phyloP scores from a whole-genome alignment of 2,797 vertebrate genomes.

The Eidolon dupreanum region DNA sequence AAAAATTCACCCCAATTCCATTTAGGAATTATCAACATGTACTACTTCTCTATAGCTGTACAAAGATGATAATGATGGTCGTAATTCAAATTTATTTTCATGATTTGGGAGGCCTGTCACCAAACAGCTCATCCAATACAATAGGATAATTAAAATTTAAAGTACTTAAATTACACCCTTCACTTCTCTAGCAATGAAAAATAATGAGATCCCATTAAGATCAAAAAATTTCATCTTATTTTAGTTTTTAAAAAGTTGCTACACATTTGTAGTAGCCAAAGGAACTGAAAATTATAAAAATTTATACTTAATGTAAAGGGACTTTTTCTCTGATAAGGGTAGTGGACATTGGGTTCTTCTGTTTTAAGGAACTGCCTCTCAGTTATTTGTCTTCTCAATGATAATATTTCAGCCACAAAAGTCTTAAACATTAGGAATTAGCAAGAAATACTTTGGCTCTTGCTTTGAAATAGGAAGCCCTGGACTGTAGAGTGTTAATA shows the following conservation, averaged over 20 bases:
- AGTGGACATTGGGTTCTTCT: not conserved
- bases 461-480: not conserved
- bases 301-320: constrained; percentile 47
- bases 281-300: not conserved
- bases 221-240: not conserved
- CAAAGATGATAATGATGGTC: constrained; percentile 51
- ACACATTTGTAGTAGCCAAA: not conserved
- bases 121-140: constrained; percentile 28
- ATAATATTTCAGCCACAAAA: constrained; percentile 37
- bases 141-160: constrained; percentile 58
- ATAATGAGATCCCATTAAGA: constrained; percentile 38
- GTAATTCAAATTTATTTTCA: constrained; percentile 71
- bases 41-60: constrained; percentile 47
- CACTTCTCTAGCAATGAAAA: constrained; percentile 11
- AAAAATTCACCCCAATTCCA: constrained; percentile 55
- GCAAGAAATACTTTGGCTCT: not conserved
- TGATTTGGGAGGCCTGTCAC: constrained; percentile 49
- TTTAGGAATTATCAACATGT: constrained; percentile 63
- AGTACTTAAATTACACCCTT: constrained; percentile 24
- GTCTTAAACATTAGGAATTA: not conserved
- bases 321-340: not conserved
- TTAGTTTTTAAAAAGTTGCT: constrained; percentile 52
- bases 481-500: not conserved
- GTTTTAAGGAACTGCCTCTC: not conserved
- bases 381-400: constrained; percentile 41